Evolutionary conservation across 2,113 vertebrate species (phyloP).

Genomic region (Alligator mississippiensis): DNA sequence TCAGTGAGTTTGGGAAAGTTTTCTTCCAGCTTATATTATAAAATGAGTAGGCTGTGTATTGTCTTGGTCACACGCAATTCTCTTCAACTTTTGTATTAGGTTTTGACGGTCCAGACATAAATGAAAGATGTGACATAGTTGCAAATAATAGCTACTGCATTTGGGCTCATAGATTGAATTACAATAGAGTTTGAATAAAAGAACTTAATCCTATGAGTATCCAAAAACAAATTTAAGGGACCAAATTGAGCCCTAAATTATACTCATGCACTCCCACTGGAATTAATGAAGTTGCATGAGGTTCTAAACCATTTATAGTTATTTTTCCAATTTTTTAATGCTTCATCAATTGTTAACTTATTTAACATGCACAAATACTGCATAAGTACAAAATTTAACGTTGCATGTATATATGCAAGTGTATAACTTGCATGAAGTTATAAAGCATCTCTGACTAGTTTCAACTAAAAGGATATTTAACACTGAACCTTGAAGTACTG

Average conservation of each 20-base stretch:
- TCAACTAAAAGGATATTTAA: neutral
- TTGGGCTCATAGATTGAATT: neutral
- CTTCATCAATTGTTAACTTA: too few relatives aligned
- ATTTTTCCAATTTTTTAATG: too few relatives aligned
- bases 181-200: neutral
- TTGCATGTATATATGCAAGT: too few relatives aligned
- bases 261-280: neutral
- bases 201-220: neutral
- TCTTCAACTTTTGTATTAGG: neutral
- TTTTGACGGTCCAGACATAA: neutral
- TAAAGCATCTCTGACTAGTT: neutral
- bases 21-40: constrained; percentile 39
- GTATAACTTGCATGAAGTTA: too few relatives aligned
- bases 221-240: neutral
- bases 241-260: neutral
- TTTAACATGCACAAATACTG: too few relatives aligned
- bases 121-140: neutral
- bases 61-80: neutral
- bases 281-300: too few relatives aligned
- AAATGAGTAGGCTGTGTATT: constrained; percentile 49
- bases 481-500: accelerated
- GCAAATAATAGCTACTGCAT: neutral
- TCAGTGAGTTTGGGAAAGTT: neutral
- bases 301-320: too few relatives aligned
- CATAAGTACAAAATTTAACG: too few relatives aligned